Evolutionary conservation across 2,888 invertebrate genomes (phyloP), one percentile per base, ranked within the genome.

Genomic region (Acleris emargana): DNA sequence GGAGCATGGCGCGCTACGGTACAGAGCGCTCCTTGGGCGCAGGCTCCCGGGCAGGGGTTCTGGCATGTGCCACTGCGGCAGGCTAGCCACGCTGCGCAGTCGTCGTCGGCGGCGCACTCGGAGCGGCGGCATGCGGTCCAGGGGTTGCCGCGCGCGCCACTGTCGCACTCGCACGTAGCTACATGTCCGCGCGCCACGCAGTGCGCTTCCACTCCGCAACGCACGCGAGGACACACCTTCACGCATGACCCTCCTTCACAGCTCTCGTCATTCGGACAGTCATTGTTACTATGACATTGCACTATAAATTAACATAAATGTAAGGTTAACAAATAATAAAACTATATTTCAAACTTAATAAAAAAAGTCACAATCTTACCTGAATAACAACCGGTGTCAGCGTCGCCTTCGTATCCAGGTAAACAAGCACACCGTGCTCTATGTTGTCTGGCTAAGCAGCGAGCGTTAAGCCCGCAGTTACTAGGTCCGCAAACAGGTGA

Each of bases 21-120:
- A 76, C 98, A 98, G 67, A 95, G 92, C 1, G 97, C 96, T 11
- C 93, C 94, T 6, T 93, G 87, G n/a, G 97, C 96, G 80, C 97
- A 98, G 61, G 95, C 94, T 79, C 97, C 97, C 62, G 95, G 94
- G 84, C 98, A 98, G 7, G 97, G 97, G 89, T 96, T 95, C 76
- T 95, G 94, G 78, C 98, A 98, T 67, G 94, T 94, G 76, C 96
- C 96, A 73, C 95, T 95, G 69, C 94, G 93, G 78, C 98, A 98
- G 9, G 97, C 96, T 72, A 97, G 89, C 86, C 96, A 95, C 69
- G 95, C 94, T 0, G 97, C 94, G 76, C 98, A 98, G 72, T 97
- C 97, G 5, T 94, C 93, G 78, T 98, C 96, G 3, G 80, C 83
- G 4, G 94, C 93, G 81, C 97, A 98, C 87, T 97, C 97, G 2